Base-by-base conservation (phyloP, 2,797 vertebrate species). In the Myripristis jacobus region DNA sequence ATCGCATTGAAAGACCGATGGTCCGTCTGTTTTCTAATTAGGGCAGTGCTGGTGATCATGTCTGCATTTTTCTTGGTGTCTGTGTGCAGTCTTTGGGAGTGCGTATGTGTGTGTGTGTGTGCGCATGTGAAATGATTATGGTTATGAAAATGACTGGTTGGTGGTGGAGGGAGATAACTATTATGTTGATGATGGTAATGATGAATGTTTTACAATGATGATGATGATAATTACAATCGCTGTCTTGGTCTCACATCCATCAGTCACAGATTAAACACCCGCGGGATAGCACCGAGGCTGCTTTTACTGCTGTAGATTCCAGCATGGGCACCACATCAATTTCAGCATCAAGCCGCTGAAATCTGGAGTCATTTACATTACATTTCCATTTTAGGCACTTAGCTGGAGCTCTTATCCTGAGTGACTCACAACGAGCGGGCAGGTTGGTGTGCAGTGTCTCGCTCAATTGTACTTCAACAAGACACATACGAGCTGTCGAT, bases 121-220 rank as follows among this genome's bases (percentile, higher is more conserved):
- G 27, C 24, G 50, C 62, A 29, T 19, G 31, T 6, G 22, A 73
- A 77, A n/a, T 70, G 81, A 82, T 83, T 75, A 80, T 71, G 72
- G 69, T 69, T 85, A 60, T 83, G 79, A 75, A 82, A 80, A 90
- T 84, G 88, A 72, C 63, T 56, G 85, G 73, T 66, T 83, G 75
- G 68, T 78, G 78, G 82, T 76, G 70, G 68, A 75, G 76, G 54
- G 57, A 75, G 87, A 91, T 85, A 73, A 87, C 75, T 80, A 72
- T 81, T 80, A 85, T 77, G 77, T 79, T 85, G 83, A 88, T 89
- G 89, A 83, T 73, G 70, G 75, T 87, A 75, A 88, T 92, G 89
- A 90, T 87, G 77, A 87, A 91, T 91, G 88, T 86, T 92, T 92
- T 86, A 87, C 82, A 75, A 78, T 81, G 86, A 88, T 81, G 88